Conservation (phyloP, 2,797 vertebrate genomes). For the Melanogrammus aeglefinus region DNA sequence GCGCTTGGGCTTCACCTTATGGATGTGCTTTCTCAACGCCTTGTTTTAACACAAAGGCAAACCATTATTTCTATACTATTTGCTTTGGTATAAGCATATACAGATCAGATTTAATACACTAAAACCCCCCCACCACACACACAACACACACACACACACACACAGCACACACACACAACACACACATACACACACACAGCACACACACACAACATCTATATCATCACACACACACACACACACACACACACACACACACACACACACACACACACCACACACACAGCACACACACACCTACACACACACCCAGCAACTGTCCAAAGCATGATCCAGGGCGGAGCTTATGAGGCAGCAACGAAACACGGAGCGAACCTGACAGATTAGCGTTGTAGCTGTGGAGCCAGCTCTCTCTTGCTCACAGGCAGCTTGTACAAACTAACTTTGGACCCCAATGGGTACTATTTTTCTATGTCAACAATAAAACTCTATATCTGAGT, state of each 20-base stretch:
- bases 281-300: background rate
- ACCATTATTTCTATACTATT: background rate
- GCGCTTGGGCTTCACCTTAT: background rate
- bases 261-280: slow-evolving; percentile 6
- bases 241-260: background rate
- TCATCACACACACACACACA: no score
- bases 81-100: background rate
- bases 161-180: slow-evolving; percentile 9
- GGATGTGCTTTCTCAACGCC: background rate
- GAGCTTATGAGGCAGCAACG: background rate
- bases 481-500: background rate
- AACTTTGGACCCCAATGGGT: background rate
- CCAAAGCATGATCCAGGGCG: no score
- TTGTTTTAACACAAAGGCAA: background rate
- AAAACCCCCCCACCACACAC: slow-evolving; percentile 6
- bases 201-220: no score
- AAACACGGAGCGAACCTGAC: background rate
- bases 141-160: slow-evolving; percentile 7
- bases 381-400: background rate
- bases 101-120: background rate
- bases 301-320: no score
- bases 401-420: background rate
- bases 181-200: background rate
- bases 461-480: background rate
- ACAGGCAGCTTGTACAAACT: background rate